Base-by-base conservation (phyloP, 2,797 vertebrate species). In the Notolabrus celidotus region DNA sequence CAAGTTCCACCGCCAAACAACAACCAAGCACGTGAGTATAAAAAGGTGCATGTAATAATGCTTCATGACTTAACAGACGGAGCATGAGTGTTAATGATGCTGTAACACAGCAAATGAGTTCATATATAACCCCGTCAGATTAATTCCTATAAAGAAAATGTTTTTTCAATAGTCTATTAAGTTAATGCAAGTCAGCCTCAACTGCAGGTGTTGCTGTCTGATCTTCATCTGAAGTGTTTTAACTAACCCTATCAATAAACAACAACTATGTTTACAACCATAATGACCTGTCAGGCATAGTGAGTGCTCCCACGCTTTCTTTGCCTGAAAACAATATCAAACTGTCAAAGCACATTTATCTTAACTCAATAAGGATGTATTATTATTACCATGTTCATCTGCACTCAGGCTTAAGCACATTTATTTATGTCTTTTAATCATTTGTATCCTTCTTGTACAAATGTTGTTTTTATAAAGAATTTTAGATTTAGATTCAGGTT, bases 1-100 rank as follows among this genome's bases (percentile, higher is more conserved):
- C 8, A 71, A 72, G 69, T 51, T 72, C 59, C 51, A 50, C 82
- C 11, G 56, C 74, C 69, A 88, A 88, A 79, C 72, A 83, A 79
- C 82, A 85, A 65, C 39, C 59, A 66, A 74, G 75, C 67, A 65
- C 22, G 36, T 54, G 33, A 70, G 47, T 59, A 74, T 67, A 71
- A 77, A 75, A 74, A 71, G 25, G 63, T 74, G 54, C 55, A 27
- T 39, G 52, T 54, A 67, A 70, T 51, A 75, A 81, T 62, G 39
- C 12, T 67, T 49, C 64, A 17, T 61, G 50, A 34, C 63, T 58
- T 20, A 41, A 36, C 25, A 66, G n/a, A 51, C 20, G 50, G 27
- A 64, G 53, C 36, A 19, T 22, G 22, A 56, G 52, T 67, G 39
- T 70, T 77, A 68, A 79, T 62, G 38, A 65, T 59, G 58, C 20